These are phyloP conservation scores for Leptinotarsa rubiginosa DNA, from an alignment of 2,888 invertebrate genomes.

Conservation along the genomic window DNA sequence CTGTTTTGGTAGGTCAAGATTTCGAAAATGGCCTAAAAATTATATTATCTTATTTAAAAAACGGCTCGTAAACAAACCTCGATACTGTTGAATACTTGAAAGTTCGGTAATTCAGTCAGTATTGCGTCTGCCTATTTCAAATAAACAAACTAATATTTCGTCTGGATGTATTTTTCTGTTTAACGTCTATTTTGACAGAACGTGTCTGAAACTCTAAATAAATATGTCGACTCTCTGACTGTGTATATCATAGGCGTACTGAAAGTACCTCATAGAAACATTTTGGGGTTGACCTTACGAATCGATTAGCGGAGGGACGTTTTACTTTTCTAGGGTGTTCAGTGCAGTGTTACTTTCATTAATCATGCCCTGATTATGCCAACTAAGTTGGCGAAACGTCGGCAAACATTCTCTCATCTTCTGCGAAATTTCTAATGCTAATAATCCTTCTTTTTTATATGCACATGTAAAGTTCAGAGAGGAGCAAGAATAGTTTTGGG, in stretches of 20 bases:
- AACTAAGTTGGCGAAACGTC: too few species aligned
- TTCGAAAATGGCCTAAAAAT: too few species aligned
- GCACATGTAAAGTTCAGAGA: too few species aligned
- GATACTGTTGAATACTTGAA: conserved; percentile 6
- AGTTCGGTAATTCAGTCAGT: neutral
- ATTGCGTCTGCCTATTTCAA: conserved; percentile 7
- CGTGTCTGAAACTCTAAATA: conserved; percentile 38
- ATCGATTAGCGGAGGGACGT: neutral
- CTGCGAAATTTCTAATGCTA: too few species aligned
- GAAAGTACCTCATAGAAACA: neutral
- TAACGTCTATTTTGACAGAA: conserved; percentile 37
- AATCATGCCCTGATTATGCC: neutral
- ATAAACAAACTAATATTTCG: conserved; percentile 33
- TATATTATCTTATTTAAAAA: neutral
- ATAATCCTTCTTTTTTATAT: too few species aligned
- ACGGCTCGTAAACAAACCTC: neutral
- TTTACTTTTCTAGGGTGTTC: neutral
- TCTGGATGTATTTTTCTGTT: conserved; percentile 35
- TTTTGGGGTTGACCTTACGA: neutral
- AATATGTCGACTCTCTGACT: conserved; percentile 16
- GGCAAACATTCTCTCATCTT: too few species aligned
- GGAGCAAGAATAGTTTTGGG: too few species aligned
- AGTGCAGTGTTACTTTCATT: neutral
- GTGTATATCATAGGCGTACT: conserved; percentile 18
- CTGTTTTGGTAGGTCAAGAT: too few species aligned